A percentile compares a stretch with the other conserved stretches of the same genome.
These are phyloP conservation scores for Amphimedon queenslandica DNA, from an alignment of 37 sponge, comb jelly and placozoan species.

Conservation along the genomic window DNA sequence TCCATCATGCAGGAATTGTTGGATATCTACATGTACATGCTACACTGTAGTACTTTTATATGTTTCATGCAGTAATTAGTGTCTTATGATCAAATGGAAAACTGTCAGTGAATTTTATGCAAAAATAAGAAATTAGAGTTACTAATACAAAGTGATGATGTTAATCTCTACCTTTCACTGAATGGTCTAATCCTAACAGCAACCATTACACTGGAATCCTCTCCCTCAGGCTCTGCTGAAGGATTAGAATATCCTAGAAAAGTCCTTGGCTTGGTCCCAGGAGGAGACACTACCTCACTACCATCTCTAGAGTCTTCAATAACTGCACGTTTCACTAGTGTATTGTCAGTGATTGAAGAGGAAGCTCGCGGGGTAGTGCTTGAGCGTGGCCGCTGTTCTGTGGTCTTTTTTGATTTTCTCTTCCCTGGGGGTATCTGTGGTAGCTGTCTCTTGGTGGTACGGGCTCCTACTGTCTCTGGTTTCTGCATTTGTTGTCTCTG, in stretches of 20 bases:
- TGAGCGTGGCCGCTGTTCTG: background rate
- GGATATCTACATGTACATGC: background rate
- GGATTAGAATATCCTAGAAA: background rate
- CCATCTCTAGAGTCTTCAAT: too few species aligned
- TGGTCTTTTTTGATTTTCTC: background rate
- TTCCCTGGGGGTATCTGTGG: background rate
- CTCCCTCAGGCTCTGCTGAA: slow-evolving; percentile 21
- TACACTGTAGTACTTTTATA: too few species aligned
- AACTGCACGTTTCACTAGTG: too few species aligned
- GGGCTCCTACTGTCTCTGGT: too few species aligned
- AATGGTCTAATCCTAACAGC: slow-evolving; percentile 81
- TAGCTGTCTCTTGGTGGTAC: too few species aligned
- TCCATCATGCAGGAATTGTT: background rate
- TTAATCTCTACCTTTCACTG: slow-evolving; percentile 67
- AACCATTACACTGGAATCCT: slow-evolving; percentile 65
- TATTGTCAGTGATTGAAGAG: background rate
- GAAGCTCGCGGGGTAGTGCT: background rate
- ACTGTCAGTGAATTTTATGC: too few species aligned
- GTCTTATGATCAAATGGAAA: too few species aligned
- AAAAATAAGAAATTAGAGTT: too few species aligned
- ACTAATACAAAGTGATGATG: too few species aligned
- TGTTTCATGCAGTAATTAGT: too few species aligned
- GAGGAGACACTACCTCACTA: background rate
- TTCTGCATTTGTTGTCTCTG: too few species aligned
- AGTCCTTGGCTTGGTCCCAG: background rate